Conservation (phyloP, 2,113 vertebrate species). For the Cathartes aura region DNA sequence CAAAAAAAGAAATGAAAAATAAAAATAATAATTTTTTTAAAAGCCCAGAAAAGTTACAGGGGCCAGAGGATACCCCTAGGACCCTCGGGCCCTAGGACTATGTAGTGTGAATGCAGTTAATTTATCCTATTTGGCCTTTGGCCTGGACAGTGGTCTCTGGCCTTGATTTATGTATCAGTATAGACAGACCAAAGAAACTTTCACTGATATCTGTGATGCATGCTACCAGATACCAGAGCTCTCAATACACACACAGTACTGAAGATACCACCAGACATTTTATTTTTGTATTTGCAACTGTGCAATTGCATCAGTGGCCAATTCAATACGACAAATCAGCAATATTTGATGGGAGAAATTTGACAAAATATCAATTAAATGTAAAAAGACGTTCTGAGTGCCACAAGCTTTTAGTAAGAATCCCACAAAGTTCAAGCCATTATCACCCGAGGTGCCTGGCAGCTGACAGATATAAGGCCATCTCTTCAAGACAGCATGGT, state of each 20-base stretch:
- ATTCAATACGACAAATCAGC: not conserved
- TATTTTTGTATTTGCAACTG: not conserved
- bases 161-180: not conserved
- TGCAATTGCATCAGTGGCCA: not conserved
- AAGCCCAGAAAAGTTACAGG: not conserved
- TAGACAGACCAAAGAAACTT: not conserved
- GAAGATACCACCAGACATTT: not conserved
- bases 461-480: not conserved
- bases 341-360: not conserved
- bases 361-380: not conserved
- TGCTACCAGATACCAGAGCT: not conserved
- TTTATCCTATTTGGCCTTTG: not conserved
- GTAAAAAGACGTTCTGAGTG: not conserved
- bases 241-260: not conserved
- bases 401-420: not conserved
- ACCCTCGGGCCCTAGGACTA: not conserved
- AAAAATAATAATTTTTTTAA: not conserved
- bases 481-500: not conserved
- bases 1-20: not conserved
- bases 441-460: not conserved
- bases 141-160: not conserved
- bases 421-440: not conserved
- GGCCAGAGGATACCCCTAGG: not conserved
- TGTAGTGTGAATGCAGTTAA: not conserved
- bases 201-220: fast-evolving